Conservation (phyloP, 2,113 vertebrate species). For the Ophthalmolycus amberensis region DNA sequence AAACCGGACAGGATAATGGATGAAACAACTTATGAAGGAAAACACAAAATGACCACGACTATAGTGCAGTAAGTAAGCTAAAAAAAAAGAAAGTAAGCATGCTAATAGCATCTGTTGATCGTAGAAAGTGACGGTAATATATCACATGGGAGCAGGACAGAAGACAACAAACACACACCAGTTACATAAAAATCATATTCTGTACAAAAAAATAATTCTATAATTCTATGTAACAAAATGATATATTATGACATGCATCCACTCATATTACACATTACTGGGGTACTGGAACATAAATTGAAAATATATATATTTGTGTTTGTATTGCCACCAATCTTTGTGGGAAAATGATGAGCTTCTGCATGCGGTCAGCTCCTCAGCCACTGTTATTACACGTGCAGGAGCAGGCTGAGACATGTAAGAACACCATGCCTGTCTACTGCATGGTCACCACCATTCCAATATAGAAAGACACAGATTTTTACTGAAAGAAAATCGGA, state of each 20-base stretch:
- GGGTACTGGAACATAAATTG: not conserved
- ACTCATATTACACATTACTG: not conserved
- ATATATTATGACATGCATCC: not conserved
- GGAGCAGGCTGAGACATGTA: slow-evolving; percentile 31
- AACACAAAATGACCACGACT: not conserved
- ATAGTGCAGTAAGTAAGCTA: too few relatives aligned
- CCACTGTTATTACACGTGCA: not conserved
- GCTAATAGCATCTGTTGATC: not conserved
- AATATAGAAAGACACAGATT: slow-evolving; percentile 6
- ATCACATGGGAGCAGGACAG: not conserved
- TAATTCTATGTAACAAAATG: not conserved
- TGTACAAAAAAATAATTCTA: not conserved
- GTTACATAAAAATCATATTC: not conserved
- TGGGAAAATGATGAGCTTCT: not conserved
- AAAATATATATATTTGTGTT: not conserved
- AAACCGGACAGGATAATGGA: not conserved
- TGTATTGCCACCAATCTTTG: not conserved
- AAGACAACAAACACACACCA: not conserved
- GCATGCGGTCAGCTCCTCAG: not conserved
- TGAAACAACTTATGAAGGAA: not conserved
- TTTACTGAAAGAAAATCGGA: slow-evolving; percentile 8
- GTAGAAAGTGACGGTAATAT: not conserved
- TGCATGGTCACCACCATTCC: not conserved
- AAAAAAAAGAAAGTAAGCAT: not conserved
- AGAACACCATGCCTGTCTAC: not conserved